phyloP scores from a whole-genome alignment of 2,113 vertebrate genomes.

The Tragelaphus scriptus region DNA sequence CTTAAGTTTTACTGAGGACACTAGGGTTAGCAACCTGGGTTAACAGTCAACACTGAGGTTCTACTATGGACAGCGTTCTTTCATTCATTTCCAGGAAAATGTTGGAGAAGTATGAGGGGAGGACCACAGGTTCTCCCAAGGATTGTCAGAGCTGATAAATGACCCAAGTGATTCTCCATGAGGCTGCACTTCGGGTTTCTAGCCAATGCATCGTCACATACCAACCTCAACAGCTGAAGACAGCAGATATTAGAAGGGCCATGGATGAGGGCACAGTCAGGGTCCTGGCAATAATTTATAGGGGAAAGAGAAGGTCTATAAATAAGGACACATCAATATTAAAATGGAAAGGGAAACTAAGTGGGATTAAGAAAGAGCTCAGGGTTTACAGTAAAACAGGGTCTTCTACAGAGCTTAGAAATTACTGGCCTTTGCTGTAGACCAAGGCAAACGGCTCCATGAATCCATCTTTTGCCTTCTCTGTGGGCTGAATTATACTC shows the following conservation, averaged over 20 bases:
- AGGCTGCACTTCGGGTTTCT: neutral
- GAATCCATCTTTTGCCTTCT: conserved; percentile 71
- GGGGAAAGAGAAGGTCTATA: neutral
- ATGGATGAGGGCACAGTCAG: neutral
- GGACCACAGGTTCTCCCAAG: neutral
- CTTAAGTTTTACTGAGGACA: neutral
- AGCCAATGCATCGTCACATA: neutral
- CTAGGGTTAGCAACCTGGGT: neutral
- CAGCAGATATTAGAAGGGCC: neutral
- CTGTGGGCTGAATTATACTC: conserved; percentile 80
- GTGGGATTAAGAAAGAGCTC: neutral
- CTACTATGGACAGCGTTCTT: neutral
- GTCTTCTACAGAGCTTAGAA: conserved; percentile 31
- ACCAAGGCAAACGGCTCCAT: conserved; percentile 78
- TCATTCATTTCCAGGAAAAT: conserved; percentile 43
- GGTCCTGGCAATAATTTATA: neutral
- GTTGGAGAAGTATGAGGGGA: neutral
- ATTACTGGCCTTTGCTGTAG: conserved; percentile 60
- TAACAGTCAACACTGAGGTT: neutral
- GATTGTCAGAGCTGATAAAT: neutral
- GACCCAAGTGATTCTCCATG: neutral
- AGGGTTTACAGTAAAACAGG: conserved; percentile 13
- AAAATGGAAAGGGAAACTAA: conserved; percentile 17
- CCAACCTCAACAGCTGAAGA: neutral
- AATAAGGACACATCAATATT: neutral